These are phyloP conservation scores for Sitophilus oryzae DNA, from an alignment of 1,140 invertebrate species.

Conservation along the genomic window DNA sequence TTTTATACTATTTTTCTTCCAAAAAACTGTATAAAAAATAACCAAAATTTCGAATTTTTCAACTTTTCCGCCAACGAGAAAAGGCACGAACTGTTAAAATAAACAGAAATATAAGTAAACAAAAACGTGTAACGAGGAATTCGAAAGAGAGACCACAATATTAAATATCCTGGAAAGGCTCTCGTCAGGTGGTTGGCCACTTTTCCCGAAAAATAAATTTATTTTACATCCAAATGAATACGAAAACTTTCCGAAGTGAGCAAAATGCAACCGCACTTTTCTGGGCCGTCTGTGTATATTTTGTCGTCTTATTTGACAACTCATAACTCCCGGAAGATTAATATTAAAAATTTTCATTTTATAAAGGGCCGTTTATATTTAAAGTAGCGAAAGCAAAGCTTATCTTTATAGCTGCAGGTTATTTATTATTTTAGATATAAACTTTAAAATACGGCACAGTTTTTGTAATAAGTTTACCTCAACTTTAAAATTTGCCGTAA, in stretches of 20 bases:
- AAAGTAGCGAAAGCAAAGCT: constrained; percentile 9
- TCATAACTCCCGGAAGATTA: constrained; percentile 13
- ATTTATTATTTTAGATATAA: constrained; percentile 15
- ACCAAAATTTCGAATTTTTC: too few species aligned
- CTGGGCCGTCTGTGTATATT: constrained; percentile 10
- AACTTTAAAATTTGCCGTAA: too few species aligned
- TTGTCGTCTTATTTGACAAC: constrained; percentile 15
- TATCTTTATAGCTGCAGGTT: constrained; percentile 11
- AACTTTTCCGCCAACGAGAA: too few species aligned
- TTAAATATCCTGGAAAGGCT: not conserved
- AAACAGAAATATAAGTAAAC: too few species aligned
- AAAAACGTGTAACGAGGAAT: too few species aligned
- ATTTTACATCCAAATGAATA: constrained; percentile 7
- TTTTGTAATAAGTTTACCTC: constrained; percentile 11
- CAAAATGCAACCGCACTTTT: constrained; percentile 7
- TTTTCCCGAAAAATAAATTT: constrained; percentile 7
- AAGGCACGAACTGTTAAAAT: too few species aligned
- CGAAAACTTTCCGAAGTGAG: constrained; percentile 5
- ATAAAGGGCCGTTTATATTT: constrained; percentile 15
- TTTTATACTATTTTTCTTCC: too few species aligned
- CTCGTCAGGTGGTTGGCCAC: too few species aligned
- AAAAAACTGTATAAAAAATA: too few species aligned
- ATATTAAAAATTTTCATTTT: constrained; percentile 15
- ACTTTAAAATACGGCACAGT: constrained; percentile 8
- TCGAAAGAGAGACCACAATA: not conserved